Base-by-base conservation (phyloP, 53 echinoderm and acorn worm species). In the Luidia sarsii region DNA sequence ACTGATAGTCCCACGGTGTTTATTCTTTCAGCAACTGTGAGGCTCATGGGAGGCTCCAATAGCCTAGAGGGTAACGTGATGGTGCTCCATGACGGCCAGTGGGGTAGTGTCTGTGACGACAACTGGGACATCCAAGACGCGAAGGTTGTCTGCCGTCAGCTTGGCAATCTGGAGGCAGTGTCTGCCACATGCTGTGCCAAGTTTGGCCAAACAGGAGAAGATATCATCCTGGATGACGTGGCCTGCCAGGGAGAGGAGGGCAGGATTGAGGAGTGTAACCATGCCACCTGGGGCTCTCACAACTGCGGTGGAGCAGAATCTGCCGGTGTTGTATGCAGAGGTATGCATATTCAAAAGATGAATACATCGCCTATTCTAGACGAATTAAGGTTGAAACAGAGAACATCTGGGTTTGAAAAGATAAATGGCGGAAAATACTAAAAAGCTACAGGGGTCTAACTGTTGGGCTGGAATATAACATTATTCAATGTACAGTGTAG, bases 231-330 rank as follows among this genome's bases (percentile, higher is more conserved):
- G 30, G 94, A 94, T 33, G 94, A 94, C 45, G 87, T 94, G 24
- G 75, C 73, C 34, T 94, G 94, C 53, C 80, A 55, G 16, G 94
- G 94, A 14, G 45, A 80, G 19, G 94, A 94, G 68, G 63, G 82
- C 39, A 81, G 84, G 52, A 75, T 94, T n/a, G 94, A 94, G 81
- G 94, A 94, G 48, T 94, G 94, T 60, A 87, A 94, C 85, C 90
- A 94, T 72, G 82, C 83, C 39, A 50, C 80, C 8, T 94, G 94
- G 94, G 85, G 85, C 7, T 57, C 94, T 22, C 94, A 94, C 41
- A 94, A 94, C 82, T 90, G 90, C 45, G 90, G 94, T 7, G 52
- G 74, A 20, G 81, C 82, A 4, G 90, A 94, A 64, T 84, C 90
- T 23, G 94, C 90, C 18, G 94, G 90, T 6, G 90, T 90, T 4